Evolutionary conservation across 92 coral and sea anemone species (phyloP).

Genomic region (Muricea muricata): DNA sequence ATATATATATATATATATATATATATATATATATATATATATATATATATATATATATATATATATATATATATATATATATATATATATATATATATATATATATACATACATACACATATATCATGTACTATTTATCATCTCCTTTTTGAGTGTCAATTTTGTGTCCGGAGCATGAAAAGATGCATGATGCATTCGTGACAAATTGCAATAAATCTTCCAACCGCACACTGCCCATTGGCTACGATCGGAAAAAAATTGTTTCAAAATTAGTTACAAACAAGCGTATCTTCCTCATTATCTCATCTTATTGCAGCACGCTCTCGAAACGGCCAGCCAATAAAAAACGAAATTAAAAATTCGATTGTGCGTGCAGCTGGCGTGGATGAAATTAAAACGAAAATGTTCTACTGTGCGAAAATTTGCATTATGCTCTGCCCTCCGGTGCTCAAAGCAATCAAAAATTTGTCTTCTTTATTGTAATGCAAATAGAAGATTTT

Average conservation of each 20-base stretch:
- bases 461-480: neutral
- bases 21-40: too few relatives aligned
- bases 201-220: neutral
- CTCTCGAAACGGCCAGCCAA: neutral
- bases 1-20: too few relatives aligned
- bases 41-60: too few relatives aligned
- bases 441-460: neutral
- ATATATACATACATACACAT: too few relatives aligned
- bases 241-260: neutral
- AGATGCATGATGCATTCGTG: too few relatives aligned
- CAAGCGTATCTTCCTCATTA: neutral
- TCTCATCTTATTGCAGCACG: neutral
- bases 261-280: neutral
- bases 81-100: too few relatives aligned
- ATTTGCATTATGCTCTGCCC: conserved; percentile 1
- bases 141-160: too few relatives aligned
- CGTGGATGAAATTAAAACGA: neutral
- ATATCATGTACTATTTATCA: too few relatives aligned
- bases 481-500: conserved; percentile 15
- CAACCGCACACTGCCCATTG: neutral
- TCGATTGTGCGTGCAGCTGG: neutral
- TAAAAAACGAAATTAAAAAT: neutral
- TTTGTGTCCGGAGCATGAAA: too few relatives aligned
- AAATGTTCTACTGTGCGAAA: neutral
- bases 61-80: too few relatives aligned